Evolutionary conservation across 1,140 invertebrate species (phyloP).

Genomic region (Chymomyza costata): DNA sequence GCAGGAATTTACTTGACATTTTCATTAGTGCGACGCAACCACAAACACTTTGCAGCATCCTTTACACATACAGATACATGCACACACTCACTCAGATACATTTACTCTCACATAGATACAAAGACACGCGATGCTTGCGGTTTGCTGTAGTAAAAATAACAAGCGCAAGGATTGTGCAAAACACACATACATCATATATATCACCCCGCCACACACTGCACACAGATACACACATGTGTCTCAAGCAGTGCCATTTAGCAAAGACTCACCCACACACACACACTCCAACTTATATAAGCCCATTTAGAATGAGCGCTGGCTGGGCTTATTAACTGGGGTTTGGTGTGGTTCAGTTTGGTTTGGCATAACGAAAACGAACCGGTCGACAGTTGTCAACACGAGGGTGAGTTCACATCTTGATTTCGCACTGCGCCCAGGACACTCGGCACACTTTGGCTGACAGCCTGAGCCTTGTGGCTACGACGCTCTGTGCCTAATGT

Average conservation of each 20-base stretch:
- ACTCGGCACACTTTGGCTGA: background rate
- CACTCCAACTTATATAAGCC: slow-evolving; percentile 47
- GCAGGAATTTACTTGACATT: slow-evolving; percentile 75
- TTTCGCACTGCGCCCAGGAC: slow-evolving; percentile 40
- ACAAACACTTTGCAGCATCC: slow-evolving; percentile 59
- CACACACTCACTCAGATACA: background rate
- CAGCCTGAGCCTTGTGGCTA: slow-evolving; percentile 19
- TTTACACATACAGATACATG: too few species aligned
- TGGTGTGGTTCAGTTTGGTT: too few species aligned
- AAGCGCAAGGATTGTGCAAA: background rate
- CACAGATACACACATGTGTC: too few species aligned
- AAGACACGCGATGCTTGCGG: slow-evolving; percentile 9
- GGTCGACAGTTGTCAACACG: slow-evolving; percentile 44
- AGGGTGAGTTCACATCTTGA: slow-evolving; percentile 59
- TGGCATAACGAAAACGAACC: slow-evolving; percentile 43
- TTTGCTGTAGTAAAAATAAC: slow-evolving; percentile 12
- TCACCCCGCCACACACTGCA: too few species aligned
- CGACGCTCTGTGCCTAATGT: slow-evolving; percentile 66
- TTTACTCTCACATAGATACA: too few species aligned
- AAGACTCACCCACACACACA: slow-evolving; percentile 1
- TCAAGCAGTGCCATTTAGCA: too few species aligned
- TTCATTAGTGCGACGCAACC: slow-evolving; percentile 69
- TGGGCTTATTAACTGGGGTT: slow-evolving; percentile 63
- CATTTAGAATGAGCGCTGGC: slow-evolving; percentile 48
- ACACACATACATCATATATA: background rate